Evolutionary conservation across 2,888 invertebrate species (phyloP).

Genomic region (Tiliacea citrago): DNA sequence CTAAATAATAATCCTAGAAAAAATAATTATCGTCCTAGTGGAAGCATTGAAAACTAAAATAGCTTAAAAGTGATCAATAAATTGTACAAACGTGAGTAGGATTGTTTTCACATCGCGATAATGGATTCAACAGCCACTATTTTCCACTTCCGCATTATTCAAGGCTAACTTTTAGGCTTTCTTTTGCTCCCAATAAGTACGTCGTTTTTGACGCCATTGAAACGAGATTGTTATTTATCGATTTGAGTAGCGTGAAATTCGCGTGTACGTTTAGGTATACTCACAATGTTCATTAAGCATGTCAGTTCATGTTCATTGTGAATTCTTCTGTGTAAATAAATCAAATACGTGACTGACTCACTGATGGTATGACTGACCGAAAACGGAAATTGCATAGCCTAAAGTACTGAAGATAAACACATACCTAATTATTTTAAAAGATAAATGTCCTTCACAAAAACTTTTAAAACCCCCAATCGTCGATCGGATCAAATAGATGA

Average conservation of each 20-base stretch:
- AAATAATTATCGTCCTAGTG: neutral
- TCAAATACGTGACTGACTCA: neutral
- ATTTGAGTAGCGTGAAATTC: constrained; percentile 41
- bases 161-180: constrained; percentile 29
- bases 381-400: neutral
- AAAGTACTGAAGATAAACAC: neutral
- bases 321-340: constrained; percentile 3
- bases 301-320: neutral
- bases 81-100: too few relatives aligned
- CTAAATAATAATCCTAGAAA: too few relatives aligned
- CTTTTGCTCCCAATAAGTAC: constrained; percentile 2
- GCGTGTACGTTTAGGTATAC: constrained; percentile 2
- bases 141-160: constrained; percentile 22
- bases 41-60: neutral
- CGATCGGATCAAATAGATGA: neutral
- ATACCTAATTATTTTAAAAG: neutral
- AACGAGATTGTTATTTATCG: constrained; percentile 32
- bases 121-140: constrained; percentile 2
- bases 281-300: neutral
- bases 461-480: too few relatives aligned
- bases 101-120: constrained; percentile 11
- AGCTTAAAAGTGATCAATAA: neutral
- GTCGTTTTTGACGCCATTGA: constrained; percentile 24
- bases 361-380: neutral
- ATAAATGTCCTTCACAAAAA: too few relatives aligned